Percentiles rank a stretch among this genome's conserved stretches.
These are phyloP conservation scores for Takifugu flavidus DNA, from an alignment of 2,113 vertebrate species.

Conservation along the genomic window DNA sequence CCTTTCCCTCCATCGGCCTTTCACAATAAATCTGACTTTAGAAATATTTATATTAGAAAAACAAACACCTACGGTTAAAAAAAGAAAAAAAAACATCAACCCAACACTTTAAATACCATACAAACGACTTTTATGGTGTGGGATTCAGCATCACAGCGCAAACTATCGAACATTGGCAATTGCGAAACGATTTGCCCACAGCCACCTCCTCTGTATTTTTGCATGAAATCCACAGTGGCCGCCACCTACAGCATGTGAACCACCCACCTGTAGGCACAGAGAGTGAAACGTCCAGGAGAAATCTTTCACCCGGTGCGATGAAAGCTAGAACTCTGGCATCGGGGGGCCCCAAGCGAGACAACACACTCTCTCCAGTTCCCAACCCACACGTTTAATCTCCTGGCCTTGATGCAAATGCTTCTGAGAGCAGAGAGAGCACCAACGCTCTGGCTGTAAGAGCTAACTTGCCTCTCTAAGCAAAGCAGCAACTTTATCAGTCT, in stretches of 20 bases:
- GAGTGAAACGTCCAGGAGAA: constrained; percentile 61
- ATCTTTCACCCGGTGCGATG: constrained; percentile 63
- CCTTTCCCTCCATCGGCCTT: constrained; percentile 2
- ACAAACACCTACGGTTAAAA: constrained; percentile 34
- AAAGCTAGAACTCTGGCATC: constrained; percentile 65
- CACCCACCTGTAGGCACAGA: constrained; percentile 68
- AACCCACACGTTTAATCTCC: constrained; percentile 75
- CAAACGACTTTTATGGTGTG: constrained; percentile 44
- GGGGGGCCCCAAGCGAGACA: constrained; percentile 61
- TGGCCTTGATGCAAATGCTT: constrained; percentile 72
- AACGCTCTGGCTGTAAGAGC: constrained; percentile 49
- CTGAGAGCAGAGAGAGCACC: constrained; percentile 55
- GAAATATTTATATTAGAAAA: constrained; percentile 28
- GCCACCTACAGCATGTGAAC: constrained; percentile 65
- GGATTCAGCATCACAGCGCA: constrained; percentile 40
- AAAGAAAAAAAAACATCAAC: constrained; percentile 17
- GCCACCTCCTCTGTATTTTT: constrained; percentile 63
- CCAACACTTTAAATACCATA: constrained; percentile 41
- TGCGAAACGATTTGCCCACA: constrained; percentile 60
- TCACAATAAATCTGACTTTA: constrained; percentile 16
- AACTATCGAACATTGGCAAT: constrained; percentile 56
- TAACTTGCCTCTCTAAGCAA: constrained; percentile 65
- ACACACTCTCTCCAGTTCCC: constrained; percentile 64
- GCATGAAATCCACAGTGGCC: constrained; percentile 57
- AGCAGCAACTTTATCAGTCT: constrained; percentile 58